Evolutionary conservation across 2,797 vertebrate species (phyloP), one percentile per base, ranked within the genome.

Genomic region (Dendrocincla fuliginosa): DNA sequence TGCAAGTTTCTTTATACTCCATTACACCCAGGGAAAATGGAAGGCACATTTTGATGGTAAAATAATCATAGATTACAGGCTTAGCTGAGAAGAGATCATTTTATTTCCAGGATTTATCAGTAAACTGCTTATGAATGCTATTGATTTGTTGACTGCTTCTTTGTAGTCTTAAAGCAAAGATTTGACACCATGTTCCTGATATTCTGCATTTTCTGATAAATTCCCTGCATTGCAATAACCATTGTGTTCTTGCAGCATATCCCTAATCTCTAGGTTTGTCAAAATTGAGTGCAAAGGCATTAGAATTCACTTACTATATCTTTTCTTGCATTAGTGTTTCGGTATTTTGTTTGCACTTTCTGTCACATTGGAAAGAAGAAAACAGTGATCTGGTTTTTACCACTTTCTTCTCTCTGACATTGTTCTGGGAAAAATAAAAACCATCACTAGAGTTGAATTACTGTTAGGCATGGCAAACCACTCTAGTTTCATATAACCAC

Each of bases 101-200:
- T 95, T 75, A 55, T 87, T 92, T 89, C 28, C 25, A 71, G 75
- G 53, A 75, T 85, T 89, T 93, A 80, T 68, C 71, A 64, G 16
- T 60, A 68, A 96, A 78, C 18, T 82, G 32, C 24, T 89, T 83
- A 70, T 65, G 87, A 80, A 55, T 0, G 0, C 9, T 81, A 47
- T 76, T 42, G 53, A 85, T 93, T 44, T 83, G 7, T 35, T 77
- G 39, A 5, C 42, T 78, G 24, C 13, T 77, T 75, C 68, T 92
- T 89, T 78, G 46, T 57, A 81, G 47, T 74, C 23, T 55, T 89
- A 64, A 79, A 65, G 41, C n/a, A 87, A 79, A 56, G 23, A 39
- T 75, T 68, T 85, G 68, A 74, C 19, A 68, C 16, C 2, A 2
- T 55, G 14, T 87, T 92, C 32, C 32, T 71, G 49, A 74, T 88